Conservation (phyloP, 2,797 vertebrate species). For the Sebastes kiyomatsui region DNA sequence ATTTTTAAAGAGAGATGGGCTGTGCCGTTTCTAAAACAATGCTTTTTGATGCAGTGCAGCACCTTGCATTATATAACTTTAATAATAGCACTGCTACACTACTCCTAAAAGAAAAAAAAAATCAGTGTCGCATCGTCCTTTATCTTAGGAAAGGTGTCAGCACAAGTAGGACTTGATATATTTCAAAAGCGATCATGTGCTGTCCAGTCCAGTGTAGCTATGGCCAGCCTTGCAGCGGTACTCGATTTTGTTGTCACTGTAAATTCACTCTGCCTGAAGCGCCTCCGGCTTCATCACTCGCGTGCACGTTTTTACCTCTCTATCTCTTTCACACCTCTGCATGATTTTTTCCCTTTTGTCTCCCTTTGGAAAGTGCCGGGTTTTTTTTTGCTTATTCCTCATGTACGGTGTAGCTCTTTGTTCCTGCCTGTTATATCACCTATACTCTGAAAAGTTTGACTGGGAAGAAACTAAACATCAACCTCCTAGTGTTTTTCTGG, state of each 20-base stretch:
- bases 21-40: constrained; percentile 21
- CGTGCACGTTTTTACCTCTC: constrained; percentile 26
- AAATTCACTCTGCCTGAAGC: constrained; percentile 64
- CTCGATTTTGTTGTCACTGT: constrained; percentile 69
- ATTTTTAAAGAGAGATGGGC: not conserved
- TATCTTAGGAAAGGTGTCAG: constrained; percentile 56
- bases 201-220: constrained; percentile 61
- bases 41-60: constrained; percentile 71
- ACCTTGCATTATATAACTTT: constrained; percentile 69
- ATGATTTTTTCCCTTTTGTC: constrained; percentile 8
- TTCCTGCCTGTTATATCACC: constrained; percentile 41
- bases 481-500: constrained; percentile 76
- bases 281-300: constrained; percentile 42
- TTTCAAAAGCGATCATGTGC: constrained; percentile 61
- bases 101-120: not conserved
- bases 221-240: constrained; percentile 37
- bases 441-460: constrained; percentile 53
- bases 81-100: constrained; percentile 46
- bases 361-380: constrained; percentile 18
- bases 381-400: constrained; percentile 27
- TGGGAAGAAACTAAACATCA: constrained; percentile 58
- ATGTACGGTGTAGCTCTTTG: constrained; percentile 24
- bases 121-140: constrained; percentile 47
- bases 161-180: constrained; percentile 51
- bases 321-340: constrained; percentile 35